Percentiles rank a stretch among this genome's conserved stretches.
Conservation (phyloP, 2,113 vertebrate genomes). For the Pyrgilauda ruficollis region DNA sequence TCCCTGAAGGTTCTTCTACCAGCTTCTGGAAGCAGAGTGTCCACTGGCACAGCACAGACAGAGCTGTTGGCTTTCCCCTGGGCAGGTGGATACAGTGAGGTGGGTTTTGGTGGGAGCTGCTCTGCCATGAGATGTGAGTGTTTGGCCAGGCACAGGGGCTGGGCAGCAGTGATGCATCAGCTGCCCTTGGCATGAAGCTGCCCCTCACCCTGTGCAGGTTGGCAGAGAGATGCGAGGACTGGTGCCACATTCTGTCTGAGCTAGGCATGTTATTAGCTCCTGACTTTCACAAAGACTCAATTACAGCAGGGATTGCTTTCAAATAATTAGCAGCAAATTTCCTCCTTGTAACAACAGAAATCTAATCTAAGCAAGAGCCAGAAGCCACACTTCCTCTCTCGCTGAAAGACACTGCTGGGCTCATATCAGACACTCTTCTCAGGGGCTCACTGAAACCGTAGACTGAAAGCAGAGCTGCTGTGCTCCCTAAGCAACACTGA, state of each 20-base stretch:
- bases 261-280: not conserved
- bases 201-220: not conserved
- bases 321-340: slow-evolving; percentile 21
- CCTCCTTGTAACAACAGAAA: not conserved
- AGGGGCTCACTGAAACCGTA: not conserved
- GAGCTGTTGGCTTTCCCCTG: accelerated
- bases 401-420: not conserved
- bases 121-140: not conserved
- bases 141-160: not conserved
- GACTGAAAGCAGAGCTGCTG: not conserved
- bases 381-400: not conserved
- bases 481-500: not conserved
- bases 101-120: not conserved
- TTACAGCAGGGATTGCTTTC: not conserved
- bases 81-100: too few species aligned
- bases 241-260: not conserved
- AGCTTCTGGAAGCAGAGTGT: not conserved
- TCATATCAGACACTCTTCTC: not conserved
- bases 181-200: not conserved
- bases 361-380: not conserved
- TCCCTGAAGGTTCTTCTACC: not conserved
- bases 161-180: not conserved
- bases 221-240: not conserved
- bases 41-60: not conserved
- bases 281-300: not conserved